phyloP scores from a whole-genome alignment of 2,888 invertebrate genomes.

The Gandaritis pyraliata region DNA sequence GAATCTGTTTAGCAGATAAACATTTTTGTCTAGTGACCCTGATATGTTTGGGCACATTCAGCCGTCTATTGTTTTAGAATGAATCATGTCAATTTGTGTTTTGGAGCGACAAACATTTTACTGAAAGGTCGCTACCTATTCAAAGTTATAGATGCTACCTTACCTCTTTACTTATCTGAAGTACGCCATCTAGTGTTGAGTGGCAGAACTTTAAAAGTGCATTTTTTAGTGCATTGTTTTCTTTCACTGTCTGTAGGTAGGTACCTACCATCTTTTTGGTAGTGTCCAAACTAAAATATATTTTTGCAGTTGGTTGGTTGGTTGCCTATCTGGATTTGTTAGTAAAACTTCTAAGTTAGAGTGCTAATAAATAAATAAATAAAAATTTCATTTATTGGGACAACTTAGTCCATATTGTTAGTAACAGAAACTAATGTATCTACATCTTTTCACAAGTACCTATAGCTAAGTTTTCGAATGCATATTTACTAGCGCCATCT shows the following conservation, averaged over 20 bases:
- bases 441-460: too few relatives aligned
- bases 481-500: slow-evolving; percentile 13
- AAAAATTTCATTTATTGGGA: too few relatives aligned
- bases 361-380: too few relatives aligned
- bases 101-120: neutral
- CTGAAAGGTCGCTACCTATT: slow-evolving; percentile 6
- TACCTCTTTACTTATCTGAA: neutral
- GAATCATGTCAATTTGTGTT: slow-evolving; percentile 21
- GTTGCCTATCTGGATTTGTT: too few relatives aligned
- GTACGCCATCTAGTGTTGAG: slow-evolving; percentile 14
- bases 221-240: neutral
- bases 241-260: too few relatives aligned
- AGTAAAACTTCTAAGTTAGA: too few relatives aligned
- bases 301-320: too few relatives aligned
- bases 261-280: too few relatives aligned
- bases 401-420: too few relatives aligned
- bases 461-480: too few relatives aligned
- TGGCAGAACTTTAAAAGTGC: neutral
- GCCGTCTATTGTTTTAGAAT: slow-evolving; percentile 25
- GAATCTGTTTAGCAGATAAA: slow-evolving; percentile 29
- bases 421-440: too few relatives aligned
- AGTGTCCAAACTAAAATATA: too few relatives aligned
- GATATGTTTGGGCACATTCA: slow-evolving; percentile 21
- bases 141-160: neutral
- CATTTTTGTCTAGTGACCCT: slow-evolving; percentile 28